phyloP scores from a whole-genome alignment of 2,888 invertebrate genomes.

The Plemyria rubiginata region DNA sequence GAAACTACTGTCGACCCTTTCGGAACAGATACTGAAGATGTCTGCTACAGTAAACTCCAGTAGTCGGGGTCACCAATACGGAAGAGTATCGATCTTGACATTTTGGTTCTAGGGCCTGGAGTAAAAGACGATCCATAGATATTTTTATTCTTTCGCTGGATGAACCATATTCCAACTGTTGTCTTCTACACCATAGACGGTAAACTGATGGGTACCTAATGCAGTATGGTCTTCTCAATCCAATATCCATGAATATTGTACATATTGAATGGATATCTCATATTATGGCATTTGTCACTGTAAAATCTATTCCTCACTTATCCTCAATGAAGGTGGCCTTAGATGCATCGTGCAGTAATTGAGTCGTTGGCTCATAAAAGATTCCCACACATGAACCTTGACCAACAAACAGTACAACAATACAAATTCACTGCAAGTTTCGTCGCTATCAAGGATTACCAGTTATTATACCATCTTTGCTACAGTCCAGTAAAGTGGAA shows the following conservation, averaged over 20 bases:
- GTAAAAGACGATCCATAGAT: neutral
- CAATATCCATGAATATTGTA: no score
- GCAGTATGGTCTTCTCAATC: no score
- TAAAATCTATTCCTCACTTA: neutral
- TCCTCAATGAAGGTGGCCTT: neutral
- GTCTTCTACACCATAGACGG: no score
- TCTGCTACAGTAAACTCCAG: neutral
- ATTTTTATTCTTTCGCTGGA: neutral
- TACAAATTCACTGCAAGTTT: constrained; percentile 33
- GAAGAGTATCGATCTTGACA: neutral
- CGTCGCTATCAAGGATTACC: constrained; percentile 45
- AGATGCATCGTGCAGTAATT: neutral
- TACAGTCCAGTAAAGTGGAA: no score
- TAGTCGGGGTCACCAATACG: neutral
- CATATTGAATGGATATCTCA: no score
- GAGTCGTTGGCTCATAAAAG: constrained; percentile 9
- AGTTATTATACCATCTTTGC: constrained; percentile 14
- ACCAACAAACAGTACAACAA: constrained; percentile 30
- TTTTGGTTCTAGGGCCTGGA: neutral
- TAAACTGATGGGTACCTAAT: no score
- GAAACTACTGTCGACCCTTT: no score
- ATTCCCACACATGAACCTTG: constrained; percentile 33
- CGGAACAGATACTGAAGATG: neutral
- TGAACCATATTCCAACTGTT: neutral
- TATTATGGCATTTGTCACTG: neutral